Conservation (phyloP, 2,113 vertebrate species). For the Lagopus leucura region DNA sequence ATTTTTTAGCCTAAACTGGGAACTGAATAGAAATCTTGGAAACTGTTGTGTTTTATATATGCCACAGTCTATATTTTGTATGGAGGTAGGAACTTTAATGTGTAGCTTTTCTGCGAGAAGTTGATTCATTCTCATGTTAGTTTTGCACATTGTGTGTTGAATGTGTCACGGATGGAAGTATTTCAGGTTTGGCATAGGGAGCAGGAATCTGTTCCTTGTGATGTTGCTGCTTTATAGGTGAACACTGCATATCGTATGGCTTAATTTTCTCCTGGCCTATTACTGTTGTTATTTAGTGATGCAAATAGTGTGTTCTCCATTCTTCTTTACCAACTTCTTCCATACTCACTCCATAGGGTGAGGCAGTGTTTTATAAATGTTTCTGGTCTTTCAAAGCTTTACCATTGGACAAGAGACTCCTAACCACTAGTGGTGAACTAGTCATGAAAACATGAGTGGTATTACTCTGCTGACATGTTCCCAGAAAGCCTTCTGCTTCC, state of each 20-base stretch:
- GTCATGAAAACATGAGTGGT: too few species aligned
- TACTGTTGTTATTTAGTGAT: not conserved
- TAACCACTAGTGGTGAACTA: too few species aligned
- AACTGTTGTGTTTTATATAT: not conserved
- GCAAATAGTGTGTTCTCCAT: not conserved
- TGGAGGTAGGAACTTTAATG: not conserved
- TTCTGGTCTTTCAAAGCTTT: not conserved
- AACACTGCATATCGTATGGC: not conserved
- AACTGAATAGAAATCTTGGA: not conserved
- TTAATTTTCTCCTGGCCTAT: not conserved
- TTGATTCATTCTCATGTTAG: not conserved
- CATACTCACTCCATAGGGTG: not conserved
- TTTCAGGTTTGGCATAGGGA: not conserved
- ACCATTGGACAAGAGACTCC: not conserved
- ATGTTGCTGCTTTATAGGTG: accelerated
- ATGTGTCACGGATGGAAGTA: not conserved
- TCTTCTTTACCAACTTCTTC: not conserved
- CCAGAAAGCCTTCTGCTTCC: not conserved
- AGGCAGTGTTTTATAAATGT: not conserved
- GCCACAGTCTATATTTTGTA: not conserved
- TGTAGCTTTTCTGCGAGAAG: not conserved
- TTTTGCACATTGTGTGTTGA: not conserved
- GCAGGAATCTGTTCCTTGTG: not conserved
- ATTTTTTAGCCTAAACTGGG: not conserved
- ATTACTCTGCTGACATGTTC: not conserved